Conservation (phyloP, 2,888 invertebrate genomes). For the Galeruca laticollis region DNA sequence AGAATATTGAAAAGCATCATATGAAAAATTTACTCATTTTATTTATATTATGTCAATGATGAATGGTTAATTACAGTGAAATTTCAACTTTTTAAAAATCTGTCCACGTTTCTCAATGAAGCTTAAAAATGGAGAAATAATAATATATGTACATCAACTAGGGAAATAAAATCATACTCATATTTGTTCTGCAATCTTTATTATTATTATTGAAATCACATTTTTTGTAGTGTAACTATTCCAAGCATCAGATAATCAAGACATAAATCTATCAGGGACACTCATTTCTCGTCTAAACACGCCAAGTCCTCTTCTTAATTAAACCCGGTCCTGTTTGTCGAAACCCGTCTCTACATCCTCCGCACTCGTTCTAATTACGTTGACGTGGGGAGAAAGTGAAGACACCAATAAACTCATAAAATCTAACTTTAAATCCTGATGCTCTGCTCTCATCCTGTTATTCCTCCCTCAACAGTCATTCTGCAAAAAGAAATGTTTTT, state of each 20-base stretch:
- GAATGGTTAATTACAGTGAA: too few species aligned
- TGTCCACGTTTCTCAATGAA: too few species aligned
- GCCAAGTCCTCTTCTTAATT: slow-evolving; percentile 3
- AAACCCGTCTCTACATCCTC: slow-evolving; percentile 34
- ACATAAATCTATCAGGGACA: not conserved
- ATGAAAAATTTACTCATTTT: too few species aligned
- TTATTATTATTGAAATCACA: not conserved
- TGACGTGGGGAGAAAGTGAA: slow-evolving; percentile 53
- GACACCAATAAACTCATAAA: slow-evolving; percentile 60
- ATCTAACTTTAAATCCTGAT: slow-evolving; percentile 51
- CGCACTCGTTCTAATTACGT: slow-evolving; percentile 38
- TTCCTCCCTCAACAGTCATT: slow-evolving; percentile 29
- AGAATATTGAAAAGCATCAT: too few species aligned
- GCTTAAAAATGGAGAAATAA: too few species aligned
- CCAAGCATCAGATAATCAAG: not conserved
- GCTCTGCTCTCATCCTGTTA: slow-evolving; percentile 34
- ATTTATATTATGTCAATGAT: too few species aligned
- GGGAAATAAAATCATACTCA: not conserved
- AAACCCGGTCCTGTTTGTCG: slow-evolving; percentile 22
- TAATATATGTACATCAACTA: too few species aligned
- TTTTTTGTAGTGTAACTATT: not conserved
- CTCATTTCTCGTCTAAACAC: not conserved
- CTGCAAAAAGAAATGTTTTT: slow-evolving; percentile 55
- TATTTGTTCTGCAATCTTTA: not conserved
- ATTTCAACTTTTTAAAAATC: too few species aligned